phyloP scores from a whole-genome alignment of 2,797 vertebrate species.

The Halcyon smyrnensis region DNA sequence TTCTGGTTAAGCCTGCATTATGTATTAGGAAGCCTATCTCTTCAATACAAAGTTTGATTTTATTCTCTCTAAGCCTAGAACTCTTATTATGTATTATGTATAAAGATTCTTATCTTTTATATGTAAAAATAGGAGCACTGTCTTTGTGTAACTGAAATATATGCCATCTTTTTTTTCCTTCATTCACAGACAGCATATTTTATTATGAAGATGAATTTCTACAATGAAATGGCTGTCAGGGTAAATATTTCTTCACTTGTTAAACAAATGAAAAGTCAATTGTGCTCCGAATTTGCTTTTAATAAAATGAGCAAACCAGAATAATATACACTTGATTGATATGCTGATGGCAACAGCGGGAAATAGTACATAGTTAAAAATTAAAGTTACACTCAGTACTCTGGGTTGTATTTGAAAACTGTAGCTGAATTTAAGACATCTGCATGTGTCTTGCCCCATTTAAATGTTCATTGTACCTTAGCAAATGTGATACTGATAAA shows the following conservation, averaged over 20 bases:
- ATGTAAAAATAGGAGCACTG: constrained; percentile 89
- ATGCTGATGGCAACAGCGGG: constrained; percentile 76
- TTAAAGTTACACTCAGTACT: constrained; percentile 73
- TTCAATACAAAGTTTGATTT: constrained; percentile 93
- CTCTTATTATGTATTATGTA: constrained; percentile 96
- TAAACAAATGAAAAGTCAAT: constrained; percentile 92
- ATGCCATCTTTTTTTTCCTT: constrained; percentile 82
- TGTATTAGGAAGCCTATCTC: constrained; percentile 94
- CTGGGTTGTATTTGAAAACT: constrained; percentile 62
- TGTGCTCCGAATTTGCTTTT: constrained; percentile 85
- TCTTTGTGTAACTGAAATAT: constrained; percentile 86
- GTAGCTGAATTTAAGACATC: constrained; percentile 54
- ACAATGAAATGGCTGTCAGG: constrained; percentile 97
- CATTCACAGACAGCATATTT: constrained; percentile 95
- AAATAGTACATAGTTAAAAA: constrained; percentile 79
- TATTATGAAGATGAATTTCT: constrained; percentile 98
- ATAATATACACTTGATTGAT: constrained; percentile 83
- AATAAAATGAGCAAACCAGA: constrained; percentile 83
- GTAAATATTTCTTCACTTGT: constrained; percentile 97
- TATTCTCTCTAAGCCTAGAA: constrained; percentile 84
- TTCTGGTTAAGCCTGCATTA: constrained; percentile 95
- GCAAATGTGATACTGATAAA: neutral
- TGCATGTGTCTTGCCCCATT: constrained; percentile 33
- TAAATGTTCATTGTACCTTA: constrained; percentile 31
- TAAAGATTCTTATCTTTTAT: constrained; percentile 95